Base-by-base conservation (phyloP, 2,888 invertebrate species). In the Ganaspis brasiliensis region DNA sequence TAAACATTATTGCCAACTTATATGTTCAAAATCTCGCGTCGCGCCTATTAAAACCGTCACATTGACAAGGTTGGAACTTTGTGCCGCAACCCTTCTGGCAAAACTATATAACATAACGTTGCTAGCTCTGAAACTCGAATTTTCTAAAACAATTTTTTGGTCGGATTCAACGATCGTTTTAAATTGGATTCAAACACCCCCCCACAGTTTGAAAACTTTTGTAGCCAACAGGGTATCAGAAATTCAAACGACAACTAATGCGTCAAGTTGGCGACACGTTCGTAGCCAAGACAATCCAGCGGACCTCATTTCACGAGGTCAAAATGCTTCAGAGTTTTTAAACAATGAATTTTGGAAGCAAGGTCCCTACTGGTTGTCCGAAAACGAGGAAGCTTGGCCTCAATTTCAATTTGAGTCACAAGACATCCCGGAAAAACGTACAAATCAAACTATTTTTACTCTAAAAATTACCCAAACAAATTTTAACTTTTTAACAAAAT, bases 321-420 rank as follows among this genome's bases (percentile, higher is more conserved):
- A 77, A 45, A 24, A 24, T 37, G 78, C 83, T 0, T 6, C 9
- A 0, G 72, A 77, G 10, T 67, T 85, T 14, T 24, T 73, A 21
- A 52, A 56, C 16, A 75, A 79, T 19, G 1, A 40, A 1, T 9
- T 74, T 5, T 84, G 81, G 81, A 55, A 55, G 63, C 14, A 74
- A 10, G 85, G 84, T 0, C 78, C 82, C 3, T 8, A 16, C 1
- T 82, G 79, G 78, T 14, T 82, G 14, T 8, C 2, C 2, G 14
- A 16, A 6, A 2, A 16, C n/a, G 70, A 70, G 26, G 26, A 57
- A 19, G 26, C 16, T 2, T 70, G 59, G 73, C 70, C 57, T 24
- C 19, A 26, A 16, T 37, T 19, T n/a, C 9, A 71, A 14, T 5
- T 71, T 10, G 19, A 16, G 4, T 12, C 12, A 14, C 21, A 19